Base-by-base conservation (phyloP, 2,113 vertebrate genomes). In the Oreotrochilus melanogaster region DNA sequence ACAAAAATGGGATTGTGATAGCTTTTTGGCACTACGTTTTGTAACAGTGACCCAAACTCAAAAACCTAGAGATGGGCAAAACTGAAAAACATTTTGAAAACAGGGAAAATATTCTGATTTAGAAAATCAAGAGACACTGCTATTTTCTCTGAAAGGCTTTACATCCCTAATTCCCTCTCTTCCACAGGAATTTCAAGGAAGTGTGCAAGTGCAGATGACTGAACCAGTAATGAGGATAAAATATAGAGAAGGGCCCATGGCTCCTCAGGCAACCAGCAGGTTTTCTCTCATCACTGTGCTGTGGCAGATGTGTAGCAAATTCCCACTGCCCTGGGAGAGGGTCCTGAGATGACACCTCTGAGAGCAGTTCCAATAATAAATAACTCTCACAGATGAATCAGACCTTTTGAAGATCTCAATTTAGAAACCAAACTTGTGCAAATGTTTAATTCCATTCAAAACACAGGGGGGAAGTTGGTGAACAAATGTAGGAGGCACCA, bases 301-400 rank as follows among this genome's bases (percentile, higher is more conserved):
- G 0, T 24, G 56, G 50, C 1, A 11, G 31, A 31, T 60, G 27
- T 0, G 4, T 19, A 50, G 48, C 67, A 73, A 45, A 16, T 5
- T 86, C 33, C 72, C 0, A 1, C 19, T 2, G 27, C 14, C 37
- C 65, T 62, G 33, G 45, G 33, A 84, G 30, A 6, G 5, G 45
- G 27, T 24, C 19, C 57, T 73, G 81, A 51, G 51, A 45, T 0
- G 1, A 6, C 58, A 39, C n/a, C 23, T 61, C 69, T 1, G 0
- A 78, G 42, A 66, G 27, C n/a, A 53, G 13, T 69, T 66, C 45
- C 0, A 0, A 54, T 47, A 72, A 78, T 47, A 72, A 78, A 85
- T 25, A 73, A 21, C 45, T 54, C 73, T 88, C 11, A 12, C 39
- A 45, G 57, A 53, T 75, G 25, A 42, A 67, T 28, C 66, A 64